Evolutionary conservation across 2,113 vertebrate genomes (phyloP).

Genomic region (Piaya cayana): DNA sequence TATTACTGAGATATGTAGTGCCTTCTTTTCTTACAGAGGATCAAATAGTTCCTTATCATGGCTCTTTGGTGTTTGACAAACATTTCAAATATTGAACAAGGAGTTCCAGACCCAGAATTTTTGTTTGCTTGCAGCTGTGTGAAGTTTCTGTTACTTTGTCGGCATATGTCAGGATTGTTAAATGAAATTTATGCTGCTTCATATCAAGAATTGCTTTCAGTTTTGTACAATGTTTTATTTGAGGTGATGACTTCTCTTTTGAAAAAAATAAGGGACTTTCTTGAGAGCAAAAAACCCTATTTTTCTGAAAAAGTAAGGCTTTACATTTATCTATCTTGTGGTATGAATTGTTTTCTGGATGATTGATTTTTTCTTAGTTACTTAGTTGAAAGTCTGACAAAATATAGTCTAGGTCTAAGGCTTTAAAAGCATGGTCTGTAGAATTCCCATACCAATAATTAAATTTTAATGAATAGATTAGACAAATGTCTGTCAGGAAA

Average conservation of each 20-base stretch:
- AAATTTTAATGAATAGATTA: background rate
- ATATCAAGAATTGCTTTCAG: background rate
- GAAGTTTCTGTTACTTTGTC: background rate
- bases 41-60: background rate
- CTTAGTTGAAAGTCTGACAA: constrained; percentile 9
- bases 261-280: background rate
- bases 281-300: background rate
- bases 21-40: background rate
- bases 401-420: background rate
- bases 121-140: background rate
- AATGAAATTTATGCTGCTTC: constrained; percentile 1
- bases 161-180: background rate
- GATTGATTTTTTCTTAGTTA: constrained; percentile 27
- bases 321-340: background rate
- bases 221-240: background rate
- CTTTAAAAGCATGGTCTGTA: background rate
- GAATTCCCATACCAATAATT: background rate
- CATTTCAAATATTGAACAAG: background rate
- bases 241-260: background rate
- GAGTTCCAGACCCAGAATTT: background rate
- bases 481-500: background rate
- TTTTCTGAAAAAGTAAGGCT: background rate
- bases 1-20: background rate
- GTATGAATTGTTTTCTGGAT: background rate
- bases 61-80: background rate